Conservation (phyloP, 2,797 vertebrate genomes). For the Emydoidea blandingii region DNA sequence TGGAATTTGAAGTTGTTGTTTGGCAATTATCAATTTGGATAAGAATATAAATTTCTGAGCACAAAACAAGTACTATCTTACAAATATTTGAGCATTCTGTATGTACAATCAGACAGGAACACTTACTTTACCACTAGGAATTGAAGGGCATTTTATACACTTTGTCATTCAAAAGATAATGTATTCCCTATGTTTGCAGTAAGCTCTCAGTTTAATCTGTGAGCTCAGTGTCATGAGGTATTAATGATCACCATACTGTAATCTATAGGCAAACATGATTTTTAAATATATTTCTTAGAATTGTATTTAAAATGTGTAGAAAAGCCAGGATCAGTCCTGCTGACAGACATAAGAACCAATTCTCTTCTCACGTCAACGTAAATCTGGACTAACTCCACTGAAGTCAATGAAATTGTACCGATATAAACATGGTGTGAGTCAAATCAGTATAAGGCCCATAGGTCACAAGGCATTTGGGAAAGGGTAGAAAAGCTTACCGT, state of each 20-base stretch:
- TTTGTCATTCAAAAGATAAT: background rate
- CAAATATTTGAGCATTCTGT: background rate
- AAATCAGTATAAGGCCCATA: background rate
- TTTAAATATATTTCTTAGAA: background rate
- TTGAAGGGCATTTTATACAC: background rate
- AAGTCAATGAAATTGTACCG: background rate
- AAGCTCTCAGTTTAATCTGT: background rate
- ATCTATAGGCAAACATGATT: background rate
- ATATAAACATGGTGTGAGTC: background rate
- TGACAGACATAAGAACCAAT: background rate
- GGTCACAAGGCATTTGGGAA: background rate
- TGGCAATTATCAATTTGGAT: background rate
- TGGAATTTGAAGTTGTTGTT: background rate
- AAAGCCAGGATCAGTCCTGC: background rate
- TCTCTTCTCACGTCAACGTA: accelerated
- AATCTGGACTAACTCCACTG: background rate
- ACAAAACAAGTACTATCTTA: background rate
- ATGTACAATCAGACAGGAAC: background rate
- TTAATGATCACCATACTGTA: background rate
- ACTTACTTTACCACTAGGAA: background rate
- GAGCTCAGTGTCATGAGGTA: background rate
- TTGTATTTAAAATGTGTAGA: background rate
- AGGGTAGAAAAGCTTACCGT: accelerated
- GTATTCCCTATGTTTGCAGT: background rate
- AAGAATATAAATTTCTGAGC: background rate